phyloP scores from a whole-genome alignment of 2,888 invertebrate genomes.

The Napeogenes sylphis region DNA sequence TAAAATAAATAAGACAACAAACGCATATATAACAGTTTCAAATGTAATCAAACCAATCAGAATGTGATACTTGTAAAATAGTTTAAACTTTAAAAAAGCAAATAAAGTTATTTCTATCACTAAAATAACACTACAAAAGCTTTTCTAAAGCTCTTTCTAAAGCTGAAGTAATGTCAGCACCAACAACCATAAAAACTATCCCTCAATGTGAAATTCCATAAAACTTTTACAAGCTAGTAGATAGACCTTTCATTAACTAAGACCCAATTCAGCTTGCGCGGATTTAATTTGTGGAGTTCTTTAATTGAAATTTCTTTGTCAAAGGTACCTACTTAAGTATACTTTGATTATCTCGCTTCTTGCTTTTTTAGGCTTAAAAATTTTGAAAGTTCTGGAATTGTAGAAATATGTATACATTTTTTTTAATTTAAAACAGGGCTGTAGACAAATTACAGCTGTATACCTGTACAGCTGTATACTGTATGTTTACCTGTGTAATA shows the following conservation, averaged over 20 bases:
- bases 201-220: conserved; percentile 15
- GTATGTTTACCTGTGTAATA: too few relatives aligned
- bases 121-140: background rate
- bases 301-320: conserved; percentile 8
- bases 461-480: too few relatives aligned
- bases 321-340: background rate
- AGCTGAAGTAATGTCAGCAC: conserved; percentile 15
- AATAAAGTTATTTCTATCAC: background rate
- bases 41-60: background rate
- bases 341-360: background rate
- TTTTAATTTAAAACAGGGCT: too few relatives aligned
- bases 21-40: too few relatives aligned
- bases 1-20: too few relatives aligned
- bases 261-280: conserved; percentile 26
- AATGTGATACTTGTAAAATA: background rate
- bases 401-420: too few relatives aligned
- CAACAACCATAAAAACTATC: conserved; percentile 7
- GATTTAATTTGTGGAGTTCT: conserved; percentile 15
- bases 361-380: too few relatives aligned
- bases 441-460: too few relatives aligned
- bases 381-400: too few relatives aligned
- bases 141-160: conserved; percentile 5
- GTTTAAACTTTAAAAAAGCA: background rate
- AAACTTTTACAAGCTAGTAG: conserved; percentile 23
- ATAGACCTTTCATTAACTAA: conserved; percentile 20